phyloP scores from a whole-genome alignment of 2,888 invertebrate species.

The Octodonta nipae region DNA sequence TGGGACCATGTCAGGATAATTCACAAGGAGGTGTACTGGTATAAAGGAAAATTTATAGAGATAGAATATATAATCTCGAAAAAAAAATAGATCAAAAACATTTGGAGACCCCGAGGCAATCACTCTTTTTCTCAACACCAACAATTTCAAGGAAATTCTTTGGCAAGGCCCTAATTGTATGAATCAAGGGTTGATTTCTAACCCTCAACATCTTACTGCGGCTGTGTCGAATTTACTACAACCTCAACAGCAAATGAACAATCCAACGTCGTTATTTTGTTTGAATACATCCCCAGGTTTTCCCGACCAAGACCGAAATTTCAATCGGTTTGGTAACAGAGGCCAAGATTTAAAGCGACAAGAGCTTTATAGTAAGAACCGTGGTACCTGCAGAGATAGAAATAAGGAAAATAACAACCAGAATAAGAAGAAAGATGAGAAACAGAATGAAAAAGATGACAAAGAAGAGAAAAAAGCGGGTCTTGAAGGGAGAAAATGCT shows the following conservation, averaged over 20 bases:
- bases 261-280: slow-evolving; percentile 36
- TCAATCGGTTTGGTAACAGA: slow-evolving; percentile 31
- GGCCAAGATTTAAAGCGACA: slow-evolving; percentile 34
- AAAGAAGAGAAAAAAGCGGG: no score
- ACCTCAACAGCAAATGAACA: slow-evolving; percentile 31
- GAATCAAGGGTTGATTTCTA: slow-evolving; percentile 33
- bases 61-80: no score
- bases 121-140: slow-evolving; percentile 29
- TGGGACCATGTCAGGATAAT: no score
- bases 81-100: no score
- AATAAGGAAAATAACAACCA: no score
- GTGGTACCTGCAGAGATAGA: slow-evolving; percentile 7
- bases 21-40: no score
- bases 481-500: slow-evolving; percentile 16
- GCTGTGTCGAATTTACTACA: slow-evolving; percentile 41
- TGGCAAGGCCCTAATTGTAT: slow-evolving; percentile 32
- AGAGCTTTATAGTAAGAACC: slow-evolving; percentile 34
- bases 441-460: slow-evolving; percentile 9
- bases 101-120: no score
- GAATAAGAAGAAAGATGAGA: slow-evolving; percentile 12
- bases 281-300: slow-evolving; percentile 34
- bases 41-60: no score
- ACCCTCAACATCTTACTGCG: slow-evolving; percentile 60
- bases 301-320: slow-evolving; percentile 31
- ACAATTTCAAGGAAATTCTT: slow-evolving; percentile 30